Base-by-base conservation (phyloP, 2,113 vertebrate genomes). In the Dicaeum eximium region DNA sequence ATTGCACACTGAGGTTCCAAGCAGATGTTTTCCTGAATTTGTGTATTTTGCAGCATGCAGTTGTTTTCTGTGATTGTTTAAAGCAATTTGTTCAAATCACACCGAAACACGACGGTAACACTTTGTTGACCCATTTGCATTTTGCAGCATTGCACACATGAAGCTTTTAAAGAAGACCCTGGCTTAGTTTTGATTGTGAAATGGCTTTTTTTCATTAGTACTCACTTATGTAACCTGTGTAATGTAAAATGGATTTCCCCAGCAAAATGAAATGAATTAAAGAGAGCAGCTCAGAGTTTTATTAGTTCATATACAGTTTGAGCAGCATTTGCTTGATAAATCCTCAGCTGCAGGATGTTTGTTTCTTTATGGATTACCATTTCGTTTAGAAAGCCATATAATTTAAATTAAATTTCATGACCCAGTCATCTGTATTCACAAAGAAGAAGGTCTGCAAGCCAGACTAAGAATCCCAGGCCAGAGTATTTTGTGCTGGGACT, bases 311-410 rank as follows among this genome's bases (percentile, higher is more conserved):
- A 31, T 2, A 28, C 47, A 83, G 48, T 70, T 51, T 60, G 77
- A 80, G 42, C 58, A 91, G 42, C 38, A 27, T 74, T 91, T 93
- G 53, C 77, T 57, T 79, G 79, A 73, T 65, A 90, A 92, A 93
- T 70, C 48, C 64, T 90, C 62, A 33, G 22, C 47, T 84, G 64
- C n/a, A 67, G 72, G 88, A 83, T 86, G 75, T 80, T 95, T 95
- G 78, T 95, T 93, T 95, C 74, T 79, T 94, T 86, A 38, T 81
- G 67, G 65, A 93, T 90, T 92, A 75, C 47, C 21, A n/a, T 75
- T 95, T 58, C 23, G 50, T 86, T 83, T 83, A 61, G 77, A 74
- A 78, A 84, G 38, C 54, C 30, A 6, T 44, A 81, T 40, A 86
- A 92, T 82, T 95, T 25, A 80, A 95, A 91, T 91, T 80, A 78